Evolutionary conservation across 2,888 invertebrate genomes (phyloP).

Genomic region (Heliconius erato): DNA sequence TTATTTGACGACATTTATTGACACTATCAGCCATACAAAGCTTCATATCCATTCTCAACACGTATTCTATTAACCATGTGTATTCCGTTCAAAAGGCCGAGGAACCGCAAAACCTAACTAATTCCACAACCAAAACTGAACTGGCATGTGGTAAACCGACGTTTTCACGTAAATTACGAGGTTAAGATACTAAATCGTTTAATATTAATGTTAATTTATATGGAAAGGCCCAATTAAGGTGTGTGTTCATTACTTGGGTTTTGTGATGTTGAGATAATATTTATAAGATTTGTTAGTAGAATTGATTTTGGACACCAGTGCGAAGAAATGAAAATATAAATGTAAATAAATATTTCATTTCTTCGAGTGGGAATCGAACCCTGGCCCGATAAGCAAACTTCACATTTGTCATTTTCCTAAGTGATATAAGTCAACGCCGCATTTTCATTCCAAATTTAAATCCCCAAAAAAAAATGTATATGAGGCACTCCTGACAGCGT

Average conservation of each 20-base stretch:
- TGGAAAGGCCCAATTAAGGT: not conserved
- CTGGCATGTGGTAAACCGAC: conserved; percentile 47
- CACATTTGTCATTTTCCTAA: too few relatives aligned
- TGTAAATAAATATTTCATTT: too few relatives aligned
- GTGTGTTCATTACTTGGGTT: not conserved
- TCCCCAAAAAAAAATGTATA: too few relatives aligned
- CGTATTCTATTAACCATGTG: conserved; percentile 27
- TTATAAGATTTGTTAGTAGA: not conserved
- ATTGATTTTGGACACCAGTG: not conserved
- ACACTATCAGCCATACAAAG: not conserved
- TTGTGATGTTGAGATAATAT: not conserved
- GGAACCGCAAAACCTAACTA: conserved; percentile 54
- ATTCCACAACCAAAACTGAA: conserved; percentile 48
- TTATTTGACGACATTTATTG: not conserved
- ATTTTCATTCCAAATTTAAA: too few relatives aligned
- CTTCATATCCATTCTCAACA: conserved; percentile 4
- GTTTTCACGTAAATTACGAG: conserved; percentile 45
- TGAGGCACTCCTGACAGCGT: too few relatives aligned
- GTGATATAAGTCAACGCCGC: too few relatives aligned
- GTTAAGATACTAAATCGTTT: conserved; percentile 24
- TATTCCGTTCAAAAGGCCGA: conserved; percentile 35
- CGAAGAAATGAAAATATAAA: too few relatives aligned
- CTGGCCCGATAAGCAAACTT: too few relatives aligned
- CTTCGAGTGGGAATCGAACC: too few relatives aligned
- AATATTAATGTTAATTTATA: conserved; percentile 23